These are phyloP conservation scores for Leptinotarsa juncta DNA, from an alignment of 2,888 invertebrate species.

Conservation along the genomic window DNA sequence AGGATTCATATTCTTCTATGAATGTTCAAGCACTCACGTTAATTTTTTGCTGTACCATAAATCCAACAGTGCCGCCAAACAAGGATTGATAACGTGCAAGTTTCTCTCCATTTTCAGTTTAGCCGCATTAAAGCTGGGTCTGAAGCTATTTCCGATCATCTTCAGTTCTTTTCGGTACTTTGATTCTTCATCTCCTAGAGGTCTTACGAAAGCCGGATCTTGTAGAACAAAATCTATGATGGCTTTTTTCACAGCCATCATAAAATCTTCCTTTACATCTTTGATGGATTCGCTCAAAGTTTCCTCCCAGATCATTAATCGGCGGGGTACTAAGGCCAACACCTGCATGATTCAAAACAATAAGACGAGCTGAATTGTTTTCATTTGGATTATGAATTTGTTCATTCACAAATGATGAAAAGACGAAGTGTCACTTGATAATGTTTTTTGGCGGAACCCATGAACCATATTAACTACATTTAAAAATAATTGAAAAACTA, in stretches of 20 bases:
- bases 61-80: constrained; percentile 81
- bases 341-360: constrained; percentile 64
- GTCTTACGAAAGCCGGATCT: constrained; percentile 74
- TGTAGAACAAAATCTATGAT: constrained; percentile 92
- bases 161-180: constrained; percentile 71
- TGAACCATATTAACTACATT: no score
- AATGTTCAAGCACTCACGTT: constrained; percentile 26
- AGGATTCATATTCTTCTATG: neutral
- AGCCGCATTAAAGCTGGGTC: constrained; percentile 66
- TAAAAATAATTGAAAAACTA: no score
- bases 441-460: no score
- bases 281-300: constrained; percentile 73
- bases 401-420: no score
- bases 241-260: constrained; percentile 89
- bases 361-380: neutral
- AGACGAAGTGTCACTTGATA: no score
- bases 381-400: no score
- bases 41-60: constrained; percentile 75
- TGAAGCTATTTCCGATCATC: constrained; percentile 76
- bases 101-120: constrained; percentile 70
- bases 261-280: constrained; percentile 88
- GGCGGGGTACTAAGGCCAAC: constrained; percentile 72
- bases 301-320: constrained; percentile 73
- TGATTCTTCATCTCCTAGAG: constrained; percentile 68
- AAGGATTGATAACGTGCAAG: constrained; percentile 83